Evolutionary conservation across 1,140 invertebrate species (phyloP).

Genomic region (Ectropis grisescens): DNA sequence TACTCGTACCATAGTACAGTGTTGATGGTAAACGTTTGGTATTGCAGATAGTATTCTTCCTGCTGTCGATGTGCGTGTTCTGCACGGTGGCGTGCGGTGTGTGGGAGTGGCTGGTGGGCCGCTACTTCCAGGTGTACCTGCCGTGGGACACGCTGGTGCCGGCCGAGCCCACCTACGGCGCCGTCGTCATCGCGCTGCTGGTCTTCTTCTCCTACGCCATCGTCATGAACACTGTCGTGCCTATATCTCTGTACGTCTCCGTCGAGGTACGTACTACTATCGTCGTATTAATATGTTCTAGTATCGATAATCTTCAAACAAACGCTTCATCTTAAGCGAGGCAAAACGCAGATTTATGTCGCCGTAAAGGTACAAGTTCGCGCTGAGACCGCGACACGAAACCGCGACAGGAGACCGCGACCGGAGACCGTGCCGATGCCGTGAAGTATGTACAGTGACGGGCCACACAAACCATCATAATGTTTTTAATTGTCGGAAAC

Average conservation of each 20-base stretch:
- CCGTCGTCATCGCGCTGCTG: slow-evolving; percentile 93
- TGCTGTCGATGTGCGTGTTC: slow-evolving; percentile 97
- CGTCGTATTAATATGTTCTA: not conserved
- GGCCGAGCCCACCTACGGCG: slow-evolving; percentile 81
- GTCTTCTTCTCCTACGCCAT: slow-evolving; percentile 99
- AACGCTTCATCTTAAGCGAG: too few relatives aligned
- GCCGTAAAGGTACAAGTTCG: too few relatives aligned
- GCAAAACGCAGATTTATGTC: too few relatives aligned
- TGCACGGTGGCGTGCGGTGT: slow-evolving; percentile 97
- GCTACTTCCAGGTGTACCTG: slow-evolving; percentile 92
- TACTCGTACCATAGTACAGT: too few relatives aligned
- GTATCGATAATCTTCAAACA: too few relatives aligned
- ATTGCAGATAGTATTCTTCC: slow-evolving; percentile 97
- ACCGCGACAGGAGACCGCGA: too few relatives aligned
- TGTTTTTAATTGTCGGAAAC: too few relatives aligned
- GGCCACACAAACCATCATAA: too few relatives aligned
- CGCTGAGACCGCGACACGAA: too few relatives aligned
- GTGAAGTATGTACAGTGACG: too few relatives aligned
- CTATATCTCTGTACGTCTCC: slow-evolving; percentile 98
- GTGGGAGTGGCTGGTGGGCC: slow-evolving; percentile 95
- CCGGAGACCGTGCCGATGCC: too few relatives aligned
- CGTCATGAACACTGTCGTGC: slow-evolving; percentile 99
- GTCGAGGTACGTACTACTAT: slow-evolving; percentile 81
- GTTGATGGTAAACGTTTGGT: too few relatives aligned
- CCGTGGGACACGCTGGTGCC: slow-evolving; percentile 96